Base-by-base conservation (phyloP, 2,113 vertebrate genomes). In the Neopipo cinnamomea region DNA sequence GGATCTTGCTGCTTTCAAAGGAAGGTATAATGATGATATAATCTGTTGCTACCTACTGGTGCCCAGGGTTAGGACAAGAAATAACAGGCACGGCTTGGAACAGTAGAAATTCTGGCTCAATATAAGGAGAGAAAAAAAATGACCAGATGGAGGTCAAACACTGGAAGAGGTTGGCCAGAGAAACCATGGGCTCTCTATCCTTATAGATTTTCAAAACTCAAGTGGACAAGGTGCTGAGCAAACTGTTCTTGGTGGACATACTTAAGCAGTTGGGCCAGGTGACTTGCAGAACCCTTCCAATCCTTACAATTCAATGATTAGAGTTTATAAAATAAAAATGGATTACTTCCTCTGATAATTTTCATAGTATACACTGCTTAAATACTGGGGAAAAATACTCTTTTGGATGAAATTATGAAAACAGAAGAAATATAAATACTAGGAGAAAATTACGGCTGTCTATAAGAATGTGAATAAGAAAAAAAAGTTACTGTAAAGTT, bases 211-310 rank as follows among this genome's bases (percentile, higher is more conserved):
- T 76, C 19, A 73, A 27, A 89, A 41, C 28, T 68, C 18, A 59
- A 24, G 7, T 0, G 2, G 23, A 49, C 3, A 67, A 50, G 3
- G 6, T 4, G 4, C 8, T 47, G 16, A 75, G 3, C 12, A 80
- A 17, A 4, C 13, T 72, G 4, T 35, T 63, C 27, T 83, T 16
- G 66, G 30, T 35, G 11, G 12, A 46, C 1, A 1, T 3, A 31
- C 6, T 72, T 61, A 14, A 87, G 39, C 5, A 61, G 4, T 42
- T 65, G 14, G 31, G 6, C 7, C 33, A 79, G 5, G 5, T 58
- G n/a, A 58, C 4, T 67, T 17, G 2, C n/a, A 77, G 63, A 52
- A 31, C 12, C 7, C 6, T 79, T 55, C 28, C 25, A 61, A 20
- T 42, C 14, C 70, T 27, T 89, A 22, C 6, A 79, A 12, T 59